A percentile compares a stretch with the other conserved stretches of the same genome.
Conservation (phyloP, 2,888 invertebrate genomes). For the Lasiommata megera region DNA sequence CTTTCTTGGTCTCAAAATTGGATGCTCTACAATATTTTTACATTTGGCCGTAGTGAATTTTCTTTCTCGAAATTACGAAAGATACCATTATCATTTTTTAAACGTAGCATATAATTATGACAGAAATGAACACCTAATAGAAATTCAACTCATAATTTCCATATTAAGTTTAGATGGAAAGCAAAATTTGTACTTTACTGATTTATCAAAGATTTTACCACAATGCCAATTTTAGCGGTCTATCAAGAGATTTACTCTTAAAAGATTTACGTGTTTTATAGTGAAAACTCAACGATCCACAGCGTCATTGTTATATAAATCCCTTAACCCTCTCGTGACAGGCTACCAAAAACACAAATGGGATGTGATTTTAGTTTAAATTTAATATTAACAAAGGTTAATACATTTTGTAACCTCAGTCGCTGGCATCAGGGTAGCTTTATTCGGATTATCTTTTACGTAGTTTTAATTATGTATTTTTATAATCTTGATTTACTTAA, state of each 20-base stretch:
- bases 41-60: neutral
- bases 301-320: neutral
- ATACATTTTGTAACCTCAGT: constrained; percentile 1
- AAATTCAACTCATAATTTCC: too few relatives aligned
- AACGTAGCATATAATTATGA: too few relatives aligned
- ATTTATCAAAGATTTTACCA: too few relatives aligned
- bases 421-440: neutral
- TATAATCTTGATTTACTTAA: too few relatives aligned
- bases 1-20: constrained; percentile 38
- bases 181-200: too few relatives aligned
- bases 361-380: neutral
- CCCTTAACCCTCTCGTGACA: constrained; percentile 3
- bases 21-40: neutral
- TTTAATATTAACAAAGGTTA: constrained; percentile 8
- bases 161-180: too few relatives aligned
- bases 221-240: too few relatives aligned
- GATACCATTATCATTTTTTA: too few relatives aligned
- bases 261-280: neutral
- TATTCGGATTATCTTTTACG: constrained; percentile 8
- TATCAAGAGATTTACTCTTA: neutral
- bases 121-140: too few relatives aligned
- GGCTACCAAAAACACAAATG: neutral
- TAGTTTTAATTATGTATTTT: constrained; percentile 2
- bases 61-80: neutral
- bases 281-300: neutral